Percentiles rank a stretch among this genome's conserved stretches.
phyloP scores from a whole-genome alignment of 2,888 invertebrate species.

The Neria commutata region DNA sequence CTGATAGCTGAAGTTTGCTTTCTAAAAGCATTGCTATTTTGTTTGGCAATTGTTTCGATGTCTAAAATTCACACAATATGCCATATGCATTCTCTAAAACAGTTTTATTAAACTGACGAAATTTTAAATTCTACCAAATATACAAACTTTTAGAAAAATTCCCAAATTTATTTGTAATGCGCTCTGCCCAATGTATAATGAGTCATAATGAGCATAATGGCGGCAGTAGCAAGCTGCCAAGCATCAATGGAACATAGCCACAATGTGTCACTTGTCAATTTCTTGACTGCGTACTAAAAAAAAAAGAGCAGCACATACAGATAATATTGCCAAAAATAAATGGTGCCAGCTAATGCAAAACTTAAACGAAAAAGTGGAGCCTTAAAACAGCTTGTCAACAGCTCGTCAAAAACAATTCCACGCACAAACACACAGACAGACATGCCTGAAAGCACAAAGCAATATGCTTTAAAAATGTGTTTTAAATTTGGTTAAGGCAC shows the following conservation, averaged over 20 bases:
- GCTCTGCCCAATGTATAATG: not conserved
- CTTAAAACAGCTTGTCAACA: conserved; percentile 47
- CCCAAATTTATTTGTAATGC: too few species aligned
- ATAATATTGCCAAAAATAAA: conserved; percentile 4
- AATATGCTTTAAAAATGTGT: not conserved
- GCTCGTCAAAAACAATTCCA: conserved; percentile 33
- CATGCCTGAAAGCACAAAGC: not conserved
- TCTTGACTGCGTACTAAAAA: not conserved
- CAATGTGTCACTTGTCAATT: conserved; percentile 50
- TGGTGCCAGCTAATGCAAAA: conserved; percentile 10
- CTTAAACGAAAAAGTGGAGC: conserved; percentile 27
- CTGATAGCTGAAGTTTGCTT: too few species aligned
- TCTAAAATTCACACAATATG: not conserved
- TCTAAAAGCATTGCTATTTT: too few species aligned
- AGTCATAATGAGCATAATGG: conserved; percentile 1
- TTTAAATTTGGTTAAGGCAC: too few species aligned
- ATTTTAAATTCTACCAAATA: too few species aligned
- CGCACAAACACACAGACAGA: not conserved
- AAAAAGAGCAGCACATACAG: not conserved
- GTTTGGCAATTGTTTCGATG: not conserved
- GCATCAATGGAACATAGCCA: too few species aligned
- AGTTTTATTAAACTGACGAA: too few species aligned
- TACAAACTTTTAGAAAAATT: too few species aligned
- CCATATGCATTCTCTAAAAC: too few species aligned
- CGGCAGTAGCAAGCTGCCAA: not conserved